phyloP scores from a whole-genome alignment of 2,113 vertebrate genomes.

The Oceanodroma tethys region DNA sequence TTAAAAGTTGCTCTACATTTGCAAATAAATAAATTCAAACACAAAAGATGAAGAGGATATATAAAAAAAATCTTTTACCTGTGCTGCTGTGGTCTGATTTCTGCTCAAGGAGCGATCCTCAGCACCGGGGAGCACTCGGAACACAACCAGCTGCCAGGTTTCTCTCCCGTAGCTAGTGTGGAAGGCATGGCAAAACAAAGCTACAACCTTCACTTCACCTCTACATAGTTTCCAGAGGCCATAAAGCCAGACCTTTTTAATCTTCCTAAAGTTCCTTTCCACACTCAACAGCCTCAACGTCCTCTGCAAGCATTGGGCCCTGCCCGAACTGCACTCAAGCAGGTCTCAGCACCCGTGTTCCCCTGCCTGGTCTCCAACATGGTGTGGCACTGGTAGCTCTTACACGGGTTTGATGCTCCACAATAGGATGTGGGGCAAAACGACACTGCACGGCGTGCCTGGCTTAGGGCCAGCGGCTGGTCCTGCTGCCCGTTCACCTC shows the following conservation, averaged over 20 bases:
- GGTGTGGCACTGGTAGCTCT: accelerated
- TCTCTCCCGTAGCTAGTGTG: not conserved
- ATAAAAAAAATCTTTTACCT: not conserved
- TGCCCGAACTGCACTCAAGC: not conserved
- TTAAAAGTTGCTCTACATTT: not conserved
- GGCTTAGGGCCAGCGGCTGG: accelerated
- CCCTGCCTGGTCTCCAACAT: not conserved
- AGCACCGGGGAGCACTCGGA: not conserved
- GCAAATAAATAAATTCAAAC: not conserved
- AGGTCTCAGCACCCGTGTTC: not conserved
- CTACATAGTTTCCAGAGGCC: not conserved
- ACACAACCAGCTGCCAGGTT: not conserved
- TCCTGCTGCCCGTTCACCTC: not conserved
- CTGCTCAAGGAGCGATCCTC: not conserved
- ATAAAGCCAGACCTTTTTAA: not conserved
- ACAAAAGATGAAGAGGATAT: not conserved
- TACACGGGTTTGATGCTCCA: accelerated
- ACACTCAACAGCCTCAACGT: not conserved
- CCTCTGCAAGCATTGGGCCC: accelerated
- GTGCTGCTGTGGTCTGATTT: not conserved
- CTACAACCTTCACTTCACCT: not conserved
- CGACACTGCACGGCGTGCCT: accelerated
- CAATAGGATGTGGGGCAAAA: not conserved
- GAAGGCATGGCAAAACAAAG: not conserved
- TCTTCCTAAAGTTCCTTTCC: not conserved